A percentile compares a stretch with the other conserved stretches of the same genome.
phyloP scores from a whole-genome alignment of 2,888 invertebrate species.

The Harpalus rubripes region DNA sequence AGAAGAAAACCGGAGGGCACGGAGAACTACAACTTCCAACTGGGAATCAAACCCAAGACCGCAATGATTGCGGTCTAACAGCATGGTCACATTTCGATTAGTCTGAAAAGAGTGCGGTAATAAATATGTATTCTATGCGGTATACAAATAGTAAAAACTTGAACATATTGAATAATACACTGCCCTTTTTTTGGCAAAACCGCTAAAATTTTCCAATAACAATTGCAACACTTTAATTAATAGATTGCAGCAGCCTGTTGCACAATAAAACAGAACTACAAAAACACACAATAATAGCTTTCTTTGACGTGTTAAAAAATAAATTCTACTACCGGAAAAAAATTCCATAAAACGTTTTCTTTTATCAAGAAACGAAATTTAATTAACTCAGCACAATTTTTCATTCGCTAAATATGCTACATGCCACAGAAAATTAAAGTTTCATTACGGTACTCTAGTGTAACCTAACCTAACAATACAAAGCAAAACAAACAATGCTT shows the following conservation, averaged over 20 bases:
- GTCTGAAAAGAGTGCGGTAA: too few relatives aligned
- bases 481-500: constrained; percentile 52
- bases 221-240: background rate
- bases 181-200: too few relatives aligned
- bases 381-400: constrained; percentile 28
- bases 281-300: background rate
- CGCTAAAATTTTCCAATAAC: background rate
- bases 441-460: constrained; percentile 25
- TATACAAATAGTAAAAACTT: too few relatives aligned
- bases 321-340: constrained; percentile 1
- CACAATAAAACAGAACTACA: background rate
- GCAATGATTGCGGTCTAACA: too few relatives aligned
- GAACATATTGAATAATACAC: too few relatives aligned
- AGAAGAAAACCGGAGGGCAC: too few relatives aligned
- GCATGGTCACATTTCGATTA: too few relatives aligned
- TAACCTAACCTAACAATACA: constrained; percentile 35
- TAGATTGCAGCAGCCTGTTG: background rate
- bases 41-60: too few relatives aligned
- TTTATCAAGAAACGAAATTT: constrained; percentile 25
- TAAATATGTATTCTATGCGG: too few relatives aligned
- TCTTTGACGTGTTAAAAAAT: background rate
- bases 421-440: constrained; percentile 25
- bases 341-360: constrained; percentile 7
- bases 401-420: constrained; percentile 11
- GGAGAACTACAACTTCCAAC: too few relatives aligned